These are phyloP conservation scores for Balearica regulorum DNA, from an alignment of 2,797 vertebrate genomes.

Conservation along the genomic window DNA sequence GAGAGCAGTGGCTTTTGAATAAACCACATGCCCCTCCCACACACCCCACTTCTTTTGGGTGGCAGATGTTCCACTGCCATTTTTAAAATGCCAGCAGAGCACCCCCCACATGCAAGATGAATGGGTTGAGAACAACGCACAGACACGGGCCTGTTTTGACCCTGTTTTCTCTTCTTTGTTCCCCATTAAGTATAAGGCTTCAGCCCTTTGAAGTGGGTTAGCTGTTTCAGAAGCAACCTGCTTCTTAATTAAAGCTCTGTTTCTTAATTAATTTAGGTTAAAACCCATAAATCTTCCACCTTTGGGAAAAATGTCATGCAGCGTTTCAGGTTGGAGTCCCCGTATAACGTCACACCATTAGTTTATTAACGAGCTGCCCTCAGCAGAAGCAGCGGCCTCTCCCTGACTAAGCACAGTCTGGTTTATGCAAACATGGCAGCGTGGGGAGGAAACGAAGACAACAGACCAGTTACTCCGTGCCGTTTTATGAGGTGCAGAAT, in stretches of 20 bases:
- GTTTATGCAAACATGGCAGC: neutral
- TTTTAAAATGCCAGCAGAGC: slow-evolving; percentile 45
- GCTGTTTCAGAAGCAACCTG: slow-evolving; percentile 21
- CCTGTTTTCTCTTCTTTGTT: slow-evolving; percentile 36
- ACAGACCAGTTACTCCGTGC: neutral
- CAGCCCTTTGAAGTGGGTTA: slow-evolving; percentile 39
- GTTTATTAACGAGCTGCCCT: neutral
- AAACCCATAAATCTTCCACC: neutral
- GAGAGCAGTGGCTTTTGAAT: neutral
- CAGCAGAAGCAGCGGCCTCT: neutral
- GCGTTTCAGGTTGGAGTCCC: neutral
- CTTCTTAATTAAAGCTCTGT: slow-evolving; percentile 43
- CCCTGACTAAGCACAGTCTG: neutral
- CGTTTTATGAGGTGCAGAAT: neutral
- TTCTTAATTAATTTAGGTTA: slow-evolving; percentile 34
- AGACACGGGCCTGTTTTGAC: slow-evolving; percentile 5
- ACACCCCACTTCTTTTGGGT: neutral
- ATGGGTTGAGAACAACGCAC: neutral
- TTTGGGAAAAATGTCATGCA: neutral
- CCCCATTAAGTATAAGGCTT: neutral
- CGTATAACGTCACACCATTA: neutral
- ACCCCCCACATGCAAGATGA: neutral
- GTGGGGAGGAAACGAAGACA: neutral
- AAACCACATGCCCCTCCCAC: neutral
- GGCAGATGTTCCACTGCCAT: slow-evolving; percentile 40